Evolutionary conservation across 2,113 vertebrate species (phyloP), one percentile per base, ranked within the genome.

Genomic region (Urocitellus parryii): DNA sequence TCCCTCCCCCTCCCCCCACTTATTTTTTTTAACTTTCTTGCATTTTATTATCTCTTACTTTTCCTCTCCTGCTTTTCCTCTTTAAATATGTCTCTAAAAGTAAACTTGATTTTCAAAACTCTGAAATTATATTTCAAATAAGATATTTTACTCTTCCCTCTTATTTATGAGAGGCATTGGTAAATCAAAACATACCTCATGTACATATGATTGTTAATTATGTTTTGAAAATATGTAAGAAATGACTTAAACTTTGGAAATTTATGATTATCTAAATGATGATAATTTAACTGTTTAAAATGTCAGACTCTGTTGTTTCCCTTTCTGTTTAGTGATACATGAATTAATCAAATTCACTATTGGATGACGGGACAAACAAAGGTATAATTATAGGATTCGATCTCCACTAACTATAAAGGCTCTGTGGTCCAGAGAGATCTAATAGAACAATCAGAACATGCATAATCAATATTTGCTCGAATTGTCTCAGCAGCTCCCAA

Each of bases 71-170:
- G 13, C 9, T 53, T 61, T 88, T 89, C 83, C 48, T 20, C 1
- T 25, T 91, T 51, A 70, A 6, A 18, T n/a, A 80, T 0, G 1
- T 90, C 85, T 81, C 39, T 58, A 76, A 76, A 16, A 95, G 20
- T 88, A 95, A 88, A 78, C 18, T 63, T 65, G 11, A 77, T 74
- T 53, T 83, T 84, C 11, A 29, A 73, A 72, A 70, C 29, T 82
- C 80, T 67, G 17, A 86, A 93, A 56, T 88, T 27, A 5, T 88
- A 58, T 74, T 94, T 76, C 5, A 63, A 86, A n/a, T 84, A 81
- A 84, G 42, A 56, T 8, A 27, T 61, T 92, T 91, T 56, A 2
- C 25, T 72, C 8, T 73, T 82, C 37, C 20, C 39, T 94, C 37
- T 88, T 76, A 56, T n/a, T 92, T 73, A 37, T 27, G 22, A 42